Conservation (phyloP, 2,888 invertebrate genomes). For the Dicycla oo region DNA sequence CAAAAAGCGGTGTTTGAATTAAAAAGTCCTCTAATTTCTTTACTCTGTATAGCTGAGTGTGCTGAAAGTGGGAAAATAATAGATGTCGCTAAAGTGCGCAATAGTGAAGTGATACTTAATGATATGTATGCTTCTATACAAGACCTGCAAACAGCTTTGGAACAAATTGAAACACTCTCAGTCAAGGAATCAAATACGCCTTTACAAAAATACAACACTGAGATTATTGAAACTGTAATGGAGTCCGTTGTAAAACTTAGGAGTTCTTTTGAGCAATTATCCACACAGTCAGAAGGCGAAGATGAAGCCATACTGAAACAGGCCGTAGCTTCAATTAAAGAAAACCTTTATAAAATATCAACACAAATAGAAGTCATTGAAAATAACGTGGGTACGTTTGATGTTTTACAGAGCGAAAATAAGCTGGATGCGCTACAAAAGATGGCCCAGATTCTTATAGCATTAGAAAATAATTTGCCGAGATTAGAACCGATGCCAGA, state of each 20-base stretch:
- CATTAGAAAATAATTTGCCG: conserved; percentile 83
- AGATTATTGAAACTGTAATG: conserved; percentile 92
- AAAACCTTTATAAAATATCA: conserved; percentile 81
- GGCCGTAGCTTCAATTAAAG: conserved; percentile 77
- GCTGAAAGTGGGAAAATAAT: conserved; percentile 74
- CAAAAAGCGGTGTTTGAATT: conserved; percentile 85
- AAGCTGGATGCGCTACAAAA: conserved; percentile 84
- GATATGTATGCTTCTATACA: conserved; percentile 87
- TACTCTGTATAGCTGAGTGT: conserved; percentile 80
- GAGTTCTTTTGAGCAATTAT: conserved; percentile 89
- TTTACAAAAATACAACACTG: conserved; percentile 88
- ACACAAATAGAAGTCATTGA: conserved; percentile 77
- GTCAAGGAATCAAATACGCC: conserved; percentile 86
- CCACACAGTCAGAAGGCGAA: conserved; percentile 73
- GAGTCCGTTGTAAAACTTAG: conserved; percentile 92
- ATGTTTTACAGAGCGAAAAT: conserved; percentile 84
- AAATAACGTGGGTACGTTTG: conserved; percentile 79
- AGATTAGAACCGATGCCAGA: conserved; percentile 75
- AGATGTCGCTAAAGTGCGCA: conserved; percentile 72
- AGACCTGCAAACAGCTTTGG: conserved; percentile 86
- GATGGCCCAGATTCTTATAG: conserved; percentile 86
- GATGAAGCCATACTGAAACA: conserved; percentile 77
- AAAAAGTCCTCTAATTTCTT: conserved; percentile 79
- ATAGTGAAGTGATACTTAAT: conserved; percentile 81
- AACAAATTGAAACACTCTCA: conserved; percentile 88